These are phyloP conservation scores for Acomys russatus DNA, from an alignment of 2,797 vertebrate species.

Conservation along the genomic window DNA sequence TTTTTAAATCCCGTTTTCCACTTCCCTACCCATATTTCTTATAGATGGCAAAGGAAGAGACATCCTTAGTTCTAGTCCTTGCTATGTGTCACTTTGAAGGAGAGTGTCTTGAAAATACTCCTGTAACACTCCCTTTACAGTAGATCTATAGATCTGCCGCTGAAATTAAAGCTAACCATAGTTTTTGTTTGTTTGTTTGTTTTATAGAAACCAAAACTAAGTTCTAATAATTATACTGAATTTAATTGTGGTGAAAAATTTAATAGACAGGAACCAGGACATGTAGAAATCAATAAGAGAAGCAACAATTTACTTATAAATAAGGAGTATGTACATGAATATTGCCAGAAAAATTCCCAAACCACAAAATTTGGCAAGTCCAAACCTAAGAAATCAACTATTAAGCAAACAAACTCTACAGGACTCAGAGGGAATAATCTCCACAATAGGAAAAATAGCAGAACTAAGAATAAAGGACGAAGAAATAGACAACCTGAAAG, in stretches of 20 bases:
- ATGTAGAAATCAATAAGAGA: conserved; percentile 69
- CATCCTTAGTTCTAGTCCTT: conserved; percentile 43
- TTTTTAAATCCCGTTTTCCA: conserved; percentile 52
- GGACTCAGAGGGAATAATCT: conserved; percentile 22
- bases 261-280: conserved; percentile 66
- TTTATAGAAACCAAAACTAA: conserved; percentile 80
- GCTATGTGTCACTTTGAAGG: not conserved
- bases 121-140: not conserved
- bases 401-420: not conserved
- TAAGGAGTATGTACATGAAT: conserved; percentile 66
- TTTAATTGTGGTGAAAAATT: conserved; percentile 66
- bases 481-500: conserved; percentile 41
- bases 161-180: conserved; percentile 69
- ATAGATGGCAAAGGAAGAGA: conserved; percentile 44
- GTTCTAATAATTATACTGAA: conserved; percentile 50
- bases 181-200: conserved; percentile 39
- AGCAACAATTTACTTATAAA: conserved; percentile 56
- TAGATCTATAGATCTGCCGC: not conserved
- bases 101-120: conserved; percentile 52
- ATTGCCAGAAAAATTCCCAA: conserved; percentile 49
- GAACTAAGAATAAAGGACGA: conserved; percentile 48
- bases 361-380: conserved; percentile 29
- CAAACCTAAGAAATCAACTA: conserved; percentile 49
- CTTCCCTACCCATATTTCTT: conserved; percentile 7
- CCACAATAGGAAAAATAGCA: conserved; percentile 29